Evolutionary conservation across 2,113 vertebrate species (phyloP).

Genomic region (Lepisosteus oculatus): DNA sequence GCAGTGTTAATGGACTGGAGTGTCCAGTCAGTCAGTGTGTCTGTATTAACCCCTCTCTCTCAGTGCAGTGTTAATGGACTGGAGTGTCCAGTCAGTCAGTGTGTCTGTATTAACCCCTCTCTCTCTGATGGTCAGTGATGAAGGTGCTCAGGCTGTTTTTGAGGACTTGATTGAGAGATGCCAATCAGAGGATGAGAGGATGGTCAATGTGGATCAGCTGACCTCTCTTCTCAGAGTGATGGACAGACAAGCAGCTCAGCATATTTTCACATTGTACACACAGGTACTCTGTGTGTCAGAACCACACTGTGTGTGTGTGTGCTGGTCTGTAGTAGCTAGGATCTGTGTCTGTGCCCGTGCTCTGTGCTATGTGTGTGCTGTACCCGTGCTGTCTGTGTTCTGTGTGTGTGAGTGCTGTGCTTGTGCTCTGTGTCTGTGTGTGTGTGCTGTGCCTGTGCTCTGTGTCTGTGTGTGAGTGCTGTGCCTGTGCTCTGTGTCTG

Average conservation of each 20-base stretch:
- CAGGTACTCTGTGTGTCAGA: constrained; percentile 41
- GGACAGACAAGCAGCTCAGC: constrained; percentile 29
- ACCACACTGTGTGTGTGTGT: neutral
- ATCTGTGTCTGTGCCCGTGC: neutral
- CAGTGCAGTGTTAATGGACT: no score
- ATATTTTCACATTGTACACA: constrained; percentile 51
- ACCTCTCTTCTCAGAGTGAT: constrained; percentile 42
- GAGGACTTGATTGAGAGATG: constrained; percentile 52
- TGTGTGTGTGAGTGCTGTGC: neutral
- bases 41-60: no score
- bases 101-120: no score
- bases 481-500: neutral
- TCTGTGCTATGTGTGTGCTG: neutral
- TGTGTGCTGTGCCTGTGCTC: neutral
- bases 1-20: no score
- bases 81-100: no score
- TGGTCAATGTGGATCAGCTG: constrained; percentile 41
- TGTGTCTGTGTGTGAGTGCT: neutral
- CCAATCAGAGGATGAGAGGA: constrained; percentile 25
- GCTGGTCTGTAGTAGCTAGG: neutral
- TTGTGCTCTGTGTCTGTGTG: neutral
- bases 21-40: no score
- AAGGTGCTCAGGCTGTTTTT: constrained; percentile 15
- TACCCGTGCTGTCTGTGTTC: neutral
- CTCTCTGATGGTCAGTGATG: no score